Evolutionary conservation across 2,888 invertebrate genomes (phyloP).

Genomic region (Melangyna quadrimaculata): DNA sequence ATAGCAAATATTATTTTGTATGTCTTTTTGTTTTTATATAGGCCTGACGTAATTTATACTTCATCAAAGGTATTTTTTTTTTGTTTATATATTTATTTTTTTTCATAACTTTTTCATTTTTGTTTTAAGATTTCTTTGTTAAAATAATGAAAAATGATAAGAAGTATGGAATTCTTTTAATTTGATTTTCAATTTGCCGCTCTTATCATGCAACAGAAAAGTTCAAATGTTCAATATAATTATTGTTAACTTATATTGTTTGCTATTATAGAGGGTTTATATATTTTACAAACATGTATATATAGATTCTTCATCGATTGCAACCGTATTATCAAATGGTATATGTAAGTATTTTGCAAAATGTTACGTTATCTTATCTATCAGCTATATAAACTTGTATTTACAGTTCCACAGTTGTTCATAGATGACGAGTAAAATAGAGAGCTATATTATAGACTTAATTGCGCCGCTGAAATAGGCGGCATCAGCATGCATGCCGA

Average conservation of each 20-base stretch:
- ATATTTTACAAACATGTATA: too few species aligned
- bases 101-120: neutral
- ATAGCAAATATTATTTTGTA: neutral
- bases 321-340: slow-evolving; percentile 24
- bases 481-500: slow-evolving; percentile 37
- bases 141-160: slow-evolving; percentile 14
- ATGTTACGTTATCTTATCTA: slow-evolving; percentile 17
- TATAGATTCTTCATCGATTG: slow-evolving; percentile 28
- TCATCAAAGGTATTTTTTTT: slow-evolving; percentile 9
- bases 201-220: slow-evolving; percentile 61
- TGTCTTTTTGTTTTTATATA: slow-evolving; percentile 8
- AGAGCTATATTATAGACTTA: slow-evolving; percentile 23
- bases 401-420: neutral
- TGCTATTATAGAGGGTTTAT: slow-evolving; percentile 34
- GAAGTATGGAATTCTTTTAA: neutral
- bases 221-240: slow-evolving; percentile 61
- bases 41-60: slow-evolving; percentile 11
- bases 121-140: slow-evolving; percentile 4
- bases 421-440: slow-evolving; percentile 48
- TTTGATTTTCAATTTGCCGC: slow-evolving; percentile 35
- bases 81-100: neutral
- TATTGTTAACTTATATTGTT: slow-evolving; percentile 59
- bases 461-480: slow-evolving; percentile 48
- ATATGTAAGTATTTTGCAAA: neutral
- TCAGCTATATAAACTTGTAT: neutral